Base-by-base conservation (phyloP, 2,888 invertebrate species). In the Orthosia incerta region DNA sequence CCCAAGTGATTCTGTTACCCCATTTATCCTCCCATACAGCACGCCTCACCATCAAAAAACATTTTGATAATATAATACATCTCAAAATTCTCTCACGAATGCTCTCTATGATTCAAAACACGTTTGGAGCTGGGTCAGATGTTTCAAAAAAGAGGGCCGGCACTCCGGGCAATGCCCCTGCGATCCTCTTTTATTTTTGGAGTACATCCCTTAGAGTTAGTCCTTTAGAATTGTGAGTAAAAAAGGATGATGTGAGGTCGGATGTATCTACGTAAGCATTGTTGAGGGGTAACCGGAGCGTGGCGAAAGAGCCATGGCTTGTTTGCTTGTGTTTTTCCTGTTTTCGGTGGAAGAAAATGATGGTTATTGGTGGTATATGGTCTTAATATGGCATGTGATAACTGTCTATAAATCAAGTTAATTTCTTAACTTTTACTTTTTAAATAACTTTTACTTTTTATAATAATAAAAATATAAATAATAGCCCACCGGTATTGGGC, bases 161-260 rank as follows among this genome's bases (percentile, higher is more conserved):
- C 83, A 84, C 88, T 87, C 83, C 79, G 91, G 88, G 82, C 91
- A 85, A 84, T 88, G 91, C 79, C 87, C 91, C 78, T 74, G 15
- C 46, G 64, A 84, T 85, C 85, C 89, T 87, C 83, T 84, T 84
- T 71, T 87, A 81, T 88, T 88, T 87, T 87, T 86, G 69, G 76
- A 80, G 79, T 80, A 80, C 88, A 82, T 80, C 85, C 87, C 86
- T 61, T 84, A 79, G 73, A 75, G 73, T n/a, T n/a, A n/a, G n/a
- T 80, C 79, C 73, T 78, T 86, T 84, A 81, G 79, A 70, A 82
- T 81, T 74, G 73, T 69, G 69, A 75, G 75, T 82, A 73, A 83
- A 86, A 87, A 80, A 76, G 63, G 69, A 79, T 70, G 68, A 79
- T 83, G 74, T 75, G 80, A 73, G 71, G 68, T 75, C 62, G 71